Percentiles rank a stretch among this genome's conserved stretches.
These are phyloP conservation scores for Spodoptera litura DNA, from an alignment of 1,140 invertebrate genomes.

Conservation along the genomic window DNA sequence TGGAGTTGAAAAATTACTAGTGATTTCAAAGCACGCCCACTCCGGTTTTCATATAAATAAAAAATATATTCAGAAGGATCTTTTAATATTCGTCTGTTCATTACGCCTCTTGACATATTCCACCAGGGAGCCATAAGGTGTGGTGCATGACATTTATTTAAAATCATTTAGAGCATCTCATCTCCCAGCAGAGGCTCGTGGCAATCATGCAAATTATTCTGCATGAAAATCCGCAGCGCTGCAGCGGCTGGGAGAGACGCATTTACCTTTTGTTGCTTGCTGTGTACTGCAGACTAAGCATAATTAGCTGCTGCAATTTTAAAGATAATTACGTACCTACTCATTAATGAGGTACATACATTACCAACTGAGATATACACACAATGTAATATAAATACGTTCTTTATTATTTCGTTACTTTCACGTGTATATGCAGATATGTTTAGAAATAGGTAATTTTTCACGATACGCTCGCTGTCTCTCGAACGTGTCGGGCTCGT, in stretches of 20 bases:
- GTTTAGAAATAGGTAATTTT: too few species aligned
- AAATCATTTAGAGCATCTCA: conserved; percentile 4
- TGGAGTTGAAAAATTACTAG: background rate
- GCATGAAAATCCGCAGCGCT: background rate
- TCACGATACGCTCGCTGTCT: background rate
- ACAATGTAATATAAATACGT: background rate
- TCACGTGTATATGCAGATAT: too few species aligned
- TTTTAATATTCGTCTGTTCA: background rate
- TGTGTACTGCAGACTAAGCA: too few species aligned
- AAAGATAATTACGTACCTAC: background rate
- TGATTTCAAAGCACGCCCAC: too few species aligned
- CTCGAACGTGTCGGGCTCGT: background rate
- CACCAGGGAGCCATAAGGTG: background rate
- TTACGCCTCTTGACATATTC: background rate
- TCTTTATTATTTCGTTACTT: too few species aligned
- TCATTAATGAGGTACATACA: too few species aligned
- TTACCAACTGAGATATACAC: too few species aligned
- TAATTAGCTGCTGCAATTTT: background rate
- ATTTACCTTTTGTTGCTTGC: background rate
- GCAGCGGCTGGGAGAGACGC: background rate
- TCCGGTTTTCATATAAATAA: background rate
- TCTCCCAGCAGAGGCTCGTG: background rate
- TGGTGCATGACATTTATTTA: conserved; percentile 7
- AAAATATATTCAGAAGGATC: background rate
- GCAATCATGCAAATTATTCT: conserved; percentile 41